Conservation (phyloP, 2,113 vertebrate genomes). For the Sporophila hypoxantha region DNA sequence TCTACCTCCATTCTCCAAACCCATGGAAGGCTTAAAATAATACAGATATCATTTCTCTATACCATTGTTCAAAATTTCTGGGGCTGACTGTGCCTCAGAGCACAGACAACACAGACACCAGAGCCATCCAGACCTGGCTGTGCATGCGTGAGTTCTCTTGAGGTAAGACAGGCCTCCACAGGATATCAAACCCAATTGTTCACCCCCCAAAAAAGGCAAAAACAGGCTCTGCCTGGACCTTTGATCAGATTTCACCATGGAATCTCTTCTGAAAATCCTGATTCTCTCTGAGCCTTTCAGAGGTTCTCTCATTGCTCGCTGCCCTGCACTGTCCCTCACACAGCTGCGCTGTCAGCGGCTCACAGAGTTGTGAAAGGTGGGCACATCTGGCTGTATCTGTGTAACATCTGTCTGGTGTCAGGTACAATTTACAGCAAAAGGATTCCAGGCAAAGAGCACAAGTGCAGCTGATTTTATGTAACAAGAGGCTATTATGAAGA, state of each 20-base stretch:
- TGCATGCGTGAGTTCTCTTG: not conserved
- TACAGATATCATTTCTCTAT: not conserved
- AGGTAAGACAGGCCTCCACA: not conserved
- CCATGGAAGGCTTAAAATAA: not conserved
- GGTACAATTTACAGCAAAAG: not conserved
- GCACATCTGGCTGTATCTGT: conserved; percentile 13
- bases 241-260: not conserved
- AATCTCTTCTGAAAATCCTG: not conserved
- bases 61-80: not conserved
- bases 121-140: not conserved
- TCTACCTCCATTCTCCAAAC: not conserved
- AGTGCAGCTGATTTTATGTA: conserved; percentile 5
- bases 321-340: not conserved
- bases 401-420: conserved; percentile 48
- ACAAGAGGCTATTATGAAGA: not conserved
- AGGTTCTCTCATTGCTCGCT: not conserved
- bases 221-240: not conserved
- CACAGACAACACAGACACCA: not conserved
- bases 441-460: not conserved
- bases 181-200: not conserved
- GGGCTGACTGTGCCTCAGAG: not conserved
- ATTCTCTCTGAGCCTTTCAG: not conserved
- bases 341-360: not conserved
- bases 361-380: not conserved
- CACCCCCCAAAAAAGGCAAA: not conserved